A percentile compares a stretch with the other conserved stretches of the same genome.
These are phyloP conservation scores for Fopius arisanus DNA, from an alignment of 1,140 invertebrate genomes.

Conservation along the genomic window DNA sequence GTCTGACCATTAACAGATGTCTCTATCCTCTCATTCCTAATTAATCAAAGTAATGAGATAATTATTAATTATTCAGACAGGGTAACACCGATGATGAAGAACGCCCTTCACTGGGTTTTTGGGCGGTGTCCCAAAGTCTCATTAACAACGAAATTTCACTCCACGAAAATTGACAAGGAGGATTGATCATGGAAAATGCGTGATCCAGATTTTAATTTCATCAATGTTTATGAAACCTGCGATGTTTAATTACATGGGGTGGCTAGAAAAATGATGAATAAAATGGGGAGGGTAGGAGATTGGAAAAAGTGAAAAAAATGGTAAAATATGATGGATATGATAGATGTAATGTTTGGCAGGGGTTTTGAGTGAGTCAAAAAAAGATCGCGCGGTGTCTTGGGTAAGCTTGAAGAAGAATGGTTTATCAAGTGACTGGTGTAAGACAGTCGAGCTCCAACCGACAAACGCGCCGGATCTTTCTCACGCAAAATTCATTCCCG, in stretches of 20 bases:
- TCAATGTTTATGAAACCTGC: not conserved
- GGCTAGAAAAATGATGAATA: not conserved
- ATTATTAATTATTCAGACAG: constrained; percentile 34
- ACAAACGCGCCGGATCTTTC: constrained; percentile 37
- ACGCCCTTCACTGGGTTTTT: constrained; percentile 41
- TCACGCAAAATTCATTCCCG: constrained; percentile 30
- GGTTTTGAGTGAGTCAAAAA: constrained; percentile 30
- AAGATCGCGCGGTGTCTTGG: not conserved
- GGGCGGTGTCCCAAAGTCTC: constrained; percentile 36
- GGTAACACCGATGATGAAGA: constrained; percentile 34
- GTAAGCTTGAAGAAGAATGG: constrained; percentile 12
- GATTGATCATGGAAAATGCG: not conserved
- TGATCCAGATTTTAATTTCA: not conserved
- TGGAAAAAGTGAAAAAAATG: not conserved
- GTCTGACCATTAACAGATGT: not conserved
- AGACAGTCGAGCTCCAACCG: constrained; percentile 44
- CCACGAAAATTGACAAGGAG: not conserved
- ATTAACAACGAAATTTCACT: not conserved
- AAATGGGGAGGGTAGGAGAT: not conserved
- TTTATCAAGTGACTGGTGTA: constrained; percentile 8
- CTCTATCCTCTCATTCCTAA: not conserved
- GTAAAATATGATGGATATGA: constrained; percentile 35
- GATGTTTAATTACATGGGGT: not conserved
- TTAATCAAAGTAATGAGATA: not conserved
- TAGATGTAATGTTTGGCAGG: not conserved